A percentile compares a stretch with the other conserved stretches of the same genome.
Evolutionary conservation across 2,797 vertebrate species (phyloP).

Genomic region (Meriones psammophilus): DNA sequence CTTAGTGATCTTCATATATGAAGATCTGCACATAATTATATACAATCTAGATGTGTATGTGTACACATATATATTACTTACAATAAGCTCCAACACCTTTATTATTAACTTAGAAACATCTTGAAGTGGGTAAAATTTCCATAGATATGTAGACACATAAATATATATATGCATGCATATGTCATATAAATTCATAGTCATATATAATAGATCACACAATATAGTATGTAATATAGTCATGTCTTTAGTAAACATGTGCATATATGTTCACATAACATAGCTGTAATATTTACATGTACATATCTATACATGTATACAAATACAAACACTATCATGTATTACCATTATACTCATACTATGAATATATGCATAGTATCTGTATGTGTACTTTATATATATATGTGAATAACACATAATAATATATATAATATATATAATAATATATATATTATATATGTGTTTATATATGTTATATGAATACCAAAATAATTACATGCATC

Average conservation of each 20-base stretch:
- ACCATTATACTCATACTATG: neutral
- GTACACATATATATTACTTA: neutral
- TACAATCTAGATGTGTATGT: neutral
- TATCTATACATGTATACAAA: neutral
- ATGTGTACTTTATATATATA: neutral
- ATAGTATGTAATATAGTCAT: neutral
- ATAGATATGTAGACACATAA: neutral
- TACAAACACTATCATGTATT: neutral
- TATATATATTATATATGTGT: too few relatives aligned
- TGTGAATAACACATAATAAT: too few relatives aligned
- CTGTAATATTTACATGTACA: neutral
- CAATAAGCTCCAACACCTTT: neutral
- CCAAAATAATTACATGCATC: neutral
- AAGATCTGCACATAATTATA: neutral
- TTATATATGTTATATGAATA: neutral
- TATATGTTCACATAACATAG: neutral
- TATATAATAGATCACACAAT: neutral
- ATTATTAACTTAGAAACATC: neutral
- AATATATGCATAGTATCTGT: neutral
- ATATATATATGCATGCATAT: neutral
- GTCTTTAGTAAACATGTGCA: neutral
- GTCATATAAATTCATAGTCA: neutral
- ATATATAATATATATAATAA: too few relatives aligned
- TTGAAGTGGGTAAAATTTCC: slow-evolving; percentile 56
- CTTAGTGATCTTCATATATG: neutral